Conservation (phyloP, 2,888 invertebrate species). For the Campoplex nolae region DNA sequence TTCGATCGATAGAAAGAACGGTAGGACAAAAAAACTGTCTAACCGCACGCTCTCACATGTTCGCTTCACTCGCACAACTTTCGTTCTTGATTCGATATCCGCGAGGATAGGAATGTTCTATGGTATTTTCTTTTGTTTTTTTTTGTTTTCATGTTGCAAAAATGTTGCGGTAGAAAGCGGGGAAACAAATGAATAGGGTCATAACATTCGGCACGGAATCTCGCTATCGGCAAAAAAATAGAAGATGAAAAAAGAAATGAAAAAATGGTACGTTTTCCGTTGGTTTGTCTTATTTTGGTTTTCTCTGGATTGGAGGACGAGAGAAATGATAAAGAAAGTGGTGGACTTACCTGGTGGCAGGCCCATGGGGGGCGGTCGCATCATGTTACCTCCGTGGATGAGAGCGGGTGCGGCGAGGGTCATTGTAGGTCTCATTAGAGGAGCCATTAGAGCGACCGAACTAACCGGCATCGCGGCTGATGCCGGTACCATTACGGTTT, state of each 20-base stretch:
- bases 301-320: slow-evolving; percentile 13
- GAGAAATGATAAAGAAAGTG: slow-evolving; percentile 28
- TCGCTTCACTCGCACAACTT: slow-evolving; percentile 51
- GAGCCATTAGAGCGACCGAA: slow-evolving; percentile 86
- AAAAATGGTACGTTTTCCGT: slow-evolving; percentile 35
- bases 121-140: background rate
- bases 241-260: background rate
- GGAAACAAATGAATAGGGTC: background rate
- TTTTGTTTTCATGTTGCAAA: background rate
- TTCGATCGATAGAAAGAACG: slow-evolving; percentile 2
- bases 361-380: slow-evolving; percentile 88
- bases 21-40: slow-evolving; percentile 5
- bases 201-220: background rate
- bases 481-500: slow-evolving; percentile 85
- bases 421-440: slow-evolving; percentile 85
- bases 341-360: slow-evolving; percentile 88
- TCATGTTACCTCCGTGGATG: slow-evolving; percentile 87
- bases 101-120: background rate
- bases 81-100: slow-evolving; percentile 1
- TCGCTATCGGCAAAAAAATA: background rate
- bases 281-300: slow-evolving; percentile 19
- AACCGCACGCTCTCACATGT: slow-evolving; percentile 42
- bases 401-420: slow-evolving; percentile 86
- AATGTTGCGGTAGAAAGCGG: background rate
- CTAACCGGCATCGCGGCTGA: slow-evolving; percentile 85